Percentiles rank a stretch among this genome's conserved stretches.
Evolutionary conservation across 37 sponge, comb jelly and placozoan genomes (phyloP).

Genomic region (Aphrocallistes beatrix): DNA sequence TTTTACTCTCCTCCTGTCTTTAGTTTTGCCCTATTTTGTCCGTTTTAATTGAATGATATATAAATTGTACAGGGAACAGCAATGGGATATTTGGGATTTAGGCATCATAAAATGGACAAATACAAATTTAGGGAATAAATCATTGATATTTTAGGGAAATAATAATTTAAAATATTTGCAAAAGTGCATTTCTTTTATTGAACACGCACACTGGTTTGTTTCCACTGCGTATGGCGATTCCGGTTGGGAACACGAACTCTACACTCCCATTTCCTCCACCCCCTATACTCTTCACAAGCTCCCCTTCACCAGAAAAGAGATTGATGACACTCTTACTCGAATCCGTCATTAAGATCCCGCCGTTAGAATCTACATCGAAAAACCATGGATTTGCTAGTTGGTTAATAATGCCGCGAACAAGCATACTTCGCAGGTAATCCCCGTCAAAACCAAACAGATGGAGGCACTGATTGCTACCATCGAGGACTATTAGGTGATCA

Average conservation of each 20-base stretch:
- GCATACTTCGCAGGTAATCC: neutral
- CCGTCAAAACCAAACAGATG: neutral
- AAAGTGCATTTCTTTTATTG: neutral
- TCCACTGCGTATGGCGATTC: neutral
- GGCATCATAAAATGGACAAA: too few relatives aligned
- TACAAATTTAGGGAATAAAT: too few relatives aligned
- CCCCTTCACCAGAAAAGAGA: neutral
- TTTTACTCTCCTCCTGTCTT: neutral
- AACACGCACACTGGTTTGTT: conserved; percentile 10
- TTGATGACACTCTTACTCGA: conserved; percentile 18
- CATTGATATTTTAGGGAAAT: neutral
- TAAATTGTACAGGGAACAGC: too few relatives aligned
- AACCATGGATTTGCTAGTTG: neutral
- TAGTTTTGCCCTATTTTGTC: neutral
- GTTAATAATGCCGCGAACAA: neutral
- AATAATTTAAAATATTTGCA: neutral
- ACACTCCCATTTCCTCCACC: neutral
- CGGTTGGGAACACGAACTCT: conserved; percentile 2
- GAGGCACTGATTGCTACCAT: neutral
- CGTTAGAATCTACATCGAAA: neutral
- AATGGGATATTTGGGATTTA: too few relatives aligned
- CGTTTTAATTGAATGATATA: neutral
- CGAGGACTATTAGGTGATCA: neutral
- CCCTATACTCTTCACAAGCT: neutral
- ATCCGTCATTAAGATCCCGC: neutral